phyloP scores from a whole-genome alignment of 2,888 invertebrate species.

The Apantesis nais region DNA sequence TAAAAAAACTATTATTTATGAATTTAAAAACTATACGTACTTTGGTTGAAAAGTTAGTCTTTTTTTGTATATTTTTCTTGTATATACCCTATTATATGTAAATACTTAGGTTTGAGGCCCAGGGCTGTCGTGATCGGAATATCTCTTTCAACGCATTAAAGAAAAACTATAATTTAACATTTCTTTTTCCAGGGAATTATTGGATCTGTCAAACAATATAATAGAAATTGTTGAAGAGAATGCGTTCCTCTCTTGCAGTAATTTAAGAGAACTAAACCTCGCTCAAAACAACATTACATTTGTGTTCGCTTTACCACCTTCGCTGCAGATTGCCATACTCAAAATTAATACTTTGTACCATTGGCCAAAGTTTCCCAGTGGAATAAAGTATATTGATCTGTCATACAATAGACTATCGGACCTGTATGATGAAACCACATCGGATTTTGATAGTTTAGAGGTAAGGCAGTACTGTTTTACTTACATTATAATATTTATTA shows the following conservation, averaged over 20 bases:
- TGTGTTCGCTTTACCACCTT: constrained; percentile 69
- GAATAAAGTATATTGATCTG: constrained; percentile 75
- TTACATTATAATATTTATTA: not conserved
- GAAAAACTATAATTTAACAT: not conserved
- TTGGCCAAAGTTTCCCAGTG: constrained; percentile 76
- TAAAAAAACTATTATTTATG: too few relatives aligned
- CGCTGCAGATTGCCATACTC: constrained; percentile 72
- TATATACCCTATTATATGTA: too few relatives aligned
- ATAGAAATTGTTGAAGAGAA: constrained; percentile 77
- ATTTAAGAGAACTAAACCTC: constrained; percentile 76
- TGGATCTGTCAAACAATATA: constrained; percentile 78
- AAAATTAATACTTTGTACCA: constrained; percentile 75
- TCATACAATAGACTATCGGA: constrained; percentile 74
- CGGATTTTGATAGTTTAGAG: constrained; percentile 73
- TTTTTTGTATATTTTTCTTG: not conserved
- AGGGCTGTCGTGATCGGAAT: not conserved
- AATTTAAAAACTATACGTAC: too few relatives aligned
- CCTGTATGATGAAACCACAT: constrained; percentile 66
- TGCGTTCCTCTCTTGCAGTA: constrained; percentile 67
- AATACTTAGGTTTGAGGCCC: too few relatives aligned
- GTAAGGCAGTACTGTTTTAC: constrained; percentile 49
- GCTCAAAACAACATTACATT: constrained; percentile 79
- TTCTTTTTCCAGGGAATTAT: constrained; percentile 67
- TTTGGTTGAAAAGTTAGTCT: too few relatives aligned
- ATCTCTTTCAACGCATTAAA: not conserved